These are phyloP conservation scores for Platysteira castanea DNA, from an alignment of 2,113 vertebrate species.

Conservation along the genomic window DNA sequence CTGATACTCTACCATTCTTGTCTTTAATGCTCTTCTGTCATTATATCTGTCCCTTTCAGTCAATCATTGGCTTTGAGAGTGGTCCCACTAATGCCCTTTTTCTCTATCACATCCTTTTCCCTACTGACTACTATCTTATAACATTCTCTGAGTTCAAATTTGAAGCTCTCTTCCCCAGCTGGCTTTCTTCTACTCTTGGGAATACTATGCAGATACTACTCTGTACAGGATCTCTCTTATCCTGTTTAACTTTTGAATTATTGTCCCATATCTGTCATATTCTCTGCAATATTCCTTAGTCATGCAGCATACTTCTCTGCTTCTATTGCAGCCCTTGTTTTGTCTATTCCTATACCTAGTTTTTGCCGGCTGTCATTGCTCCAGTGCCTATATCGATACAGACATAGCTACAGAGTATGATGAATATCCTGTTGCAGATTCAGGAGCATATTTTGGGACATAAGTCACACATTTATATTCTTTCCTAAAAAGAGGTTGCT, in stretches of 20 bases:
- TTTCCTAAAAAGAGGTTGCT: neutral
- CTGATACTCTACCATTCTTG: neutral
- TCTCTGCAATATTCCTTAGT: neutral
- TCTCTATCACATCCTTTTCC: neutral
- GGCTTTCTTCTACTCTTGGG: neutral
- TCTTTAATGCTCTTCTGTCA: neutral
- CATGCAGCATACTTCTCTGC: neutral
- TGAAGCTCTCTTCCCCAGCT: neutral
- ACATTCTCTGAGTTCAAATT: neutral
- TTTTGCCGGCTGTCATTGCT: neutral
- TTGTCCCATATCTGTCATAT: neutral
- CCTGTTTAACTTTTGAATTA: neutral
- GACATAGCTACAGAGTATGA: neutral
- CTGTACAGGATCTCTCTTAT: neutral
- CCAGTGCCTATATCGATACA: neutral
- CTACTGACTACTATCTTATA: neutral
- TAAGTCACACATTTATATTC: neutral
- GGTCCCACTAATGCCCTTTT: neutral
- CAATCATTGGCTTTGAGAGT: neutral
- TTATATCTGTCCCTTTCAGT: neutral
- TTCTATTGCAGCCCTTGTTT: neutral
- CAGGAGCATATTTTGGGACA: neutral
- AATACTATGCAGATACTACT: neutral
- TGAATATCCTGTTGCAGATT: neutral
- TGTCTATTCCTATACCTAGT: neutral